These are phyloP conservation scores for Stenodema calcarata DNA, from an alignment of 2,888 invertebrate genomes.

Conservation along the genomic window DNA sequence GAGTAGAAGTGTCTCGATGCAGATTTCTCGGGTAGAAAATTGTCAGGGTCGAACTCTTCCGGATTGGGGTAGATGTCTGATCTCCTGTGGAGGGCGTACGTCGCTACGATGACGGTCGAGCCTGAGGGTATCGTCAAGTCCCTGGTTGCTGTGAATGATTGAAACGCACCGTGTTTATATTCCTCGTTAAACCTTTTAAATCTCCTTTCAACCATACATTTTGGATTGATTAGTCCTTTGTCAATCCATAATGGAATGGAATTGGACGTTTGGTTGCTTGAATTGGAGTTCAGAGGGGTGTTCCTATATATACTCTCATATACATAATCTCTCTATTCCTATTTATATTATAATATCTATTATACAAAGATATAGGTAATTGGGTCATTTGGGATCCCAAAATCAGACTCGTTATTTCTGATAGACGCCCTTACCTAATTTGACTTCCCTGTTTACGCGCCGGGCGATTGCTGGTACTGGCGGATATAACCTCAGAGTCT, in stretches of 20 bases:
- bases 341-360: too few relatives aligned
- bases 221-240: too few relatives aligned
- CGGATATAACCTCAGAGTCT: slow-evolving; percentile 79
- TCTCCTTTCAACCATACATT: too few relatives aligned
- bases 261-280: too few relatives aligned
- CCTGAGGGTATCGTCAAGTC: slow-evolving; percentile 73
- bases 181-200: too few relatives aligned
- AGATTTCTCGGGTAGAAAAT: slow-evolving; percentile 81
- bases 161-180: neutral
- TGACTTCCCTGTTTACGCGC: slow-evolving; percentile 73
- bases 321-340: too few relatives aligned
- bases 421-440: slow-evolving; percentile 67
- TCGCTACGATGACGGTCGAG: slow-evolving; percentile 72
- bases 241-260: too few relatives aligned
- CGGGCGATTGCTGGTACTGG: slow-evolving; percentile 81
- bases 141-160: slow-evolving; percentile 65
- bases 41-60: slow-evolving; percentile 79
- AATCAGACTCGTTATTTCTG: too few relatives aligned
- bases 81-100: slow-evolving; percentile 74
- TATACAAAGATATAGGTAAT: too few relatives aligned
- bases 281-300: too few relatives aligned
- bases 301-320: too few relatives aligned
- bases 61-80: slow-evolving; percentile 78
- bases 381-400: too few relatives aligned
- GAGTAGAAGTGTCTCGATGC: slow-evolving; percentile 81